Conservation (phyloP, 2,797 vertebrate genomes). For the Danio aesculapii region DNA sequence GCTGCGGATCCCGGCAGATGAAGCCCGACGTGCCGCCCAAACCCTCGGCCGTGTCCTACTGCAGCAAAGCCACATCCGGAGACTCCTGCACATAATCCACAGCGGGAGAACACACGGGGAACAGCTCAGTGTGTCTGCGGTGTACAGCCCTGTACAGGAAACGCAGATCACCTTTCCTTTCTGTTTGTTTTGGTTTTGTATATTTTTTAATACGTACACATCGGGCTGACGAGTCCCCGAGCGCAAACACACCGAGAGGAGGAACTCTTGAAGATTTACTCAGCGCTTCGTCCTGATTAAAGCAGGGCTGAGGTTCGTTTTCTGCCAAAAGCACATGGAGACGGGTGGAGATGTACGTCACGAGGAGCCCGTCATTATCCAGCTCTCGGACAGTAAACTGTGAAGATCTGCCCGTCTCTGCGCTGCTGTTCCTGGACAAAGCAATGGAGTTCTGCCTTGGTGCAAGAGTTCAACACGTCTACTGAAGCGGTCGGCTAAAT, state of each 20-base stretch:
- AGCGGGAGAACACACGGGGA: slow-evolving; percentile 62
- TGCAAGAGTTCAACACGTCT: slow-evolving; percentile 82
- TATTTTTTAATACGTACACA: slow-evolving; percentile 56
- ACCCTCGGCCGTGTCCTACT: slow-evolving; percentile 85
- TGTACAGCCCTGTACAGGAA: slow-evolving; percentile 84
- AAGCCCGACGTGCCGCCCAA: slow-evolving; percentile 98
- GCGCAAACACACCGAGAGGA: slow-evolving; percentile 75
- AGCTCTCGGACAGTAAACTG: slow-evolving; percentile 84
- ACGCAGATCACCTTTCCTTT: slow-evolving; percentile 70
- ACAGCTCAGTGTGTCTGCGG: slow-evolving; percentile 79
- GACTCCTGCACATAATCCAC: slow-evolving; percentile 95
- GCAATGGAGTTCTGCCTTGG: slow-evolving; percentile 85
- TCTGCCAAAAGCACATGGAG: slow-evolving; percentile 88
- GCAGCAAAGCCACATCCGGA: slow-evolving; percentile 91
- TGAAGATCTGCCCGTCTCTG: slow-evolving; percentile 89
- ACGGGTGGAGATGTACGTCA: slow-evolving; percentile 73
- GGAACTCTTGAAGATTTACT: slow-evolving; percentile 69
- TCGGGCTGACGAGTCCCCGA: slow-evolving; percentile 78
- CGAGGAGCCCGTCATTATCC: slow-evolving; percentile 41
- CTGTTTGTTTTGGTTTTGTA: slow-evolving; percentile 34
- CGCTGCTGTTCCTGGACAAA: slow-evolving; percentile 87
- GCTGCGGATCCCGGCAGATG: slow-evolving; percentile 91
- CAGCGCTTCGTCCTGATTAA: slow-evolving; percentile 57
- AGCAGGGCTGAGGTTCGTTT: slow-evolving; percentile 59
- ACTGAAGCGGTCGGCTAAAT: slow-evolving; percentile 92